Evolutionary conservation across 2,888 invertebrate genomes (phyloP), one percentile per base, ranked within the genome.

Genomic region (Eulithis prunata): DNA sequence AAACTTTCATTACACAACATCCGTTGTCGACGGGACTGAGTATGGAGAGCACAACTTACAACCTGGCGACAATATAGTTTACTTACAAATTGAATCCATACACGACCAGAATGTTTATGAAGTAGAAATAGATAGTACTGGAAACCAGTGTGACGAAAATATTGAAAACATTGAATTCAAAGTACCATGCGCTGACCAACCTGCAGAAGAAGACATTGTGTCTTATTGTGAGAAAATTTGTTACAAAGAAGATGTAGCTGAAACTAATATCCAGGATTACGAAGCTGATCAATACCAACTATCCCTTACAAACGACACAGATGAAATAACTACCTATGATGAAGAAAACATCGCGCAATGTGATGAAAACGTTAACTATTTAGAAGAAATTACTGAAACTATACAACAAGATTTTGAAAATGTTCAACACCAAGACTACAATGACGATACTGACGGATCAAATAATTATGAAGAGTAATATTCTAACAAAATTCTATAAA

Each of bases 1-100:
- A 38, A 54, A 45, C n/a, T 45, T 63, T 14, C 52, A 57, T 28
- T 64, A 62, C 55, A 43, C 66, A 61, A 43, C 66, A 51, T 28
- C 60, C 10, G 32, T 53, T n/a, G 8, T 45, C 13, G 28, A 28
- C 5, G 41, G 6, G 10, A 41, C 12, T 13, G 46, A 54, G n/a
- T 57, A 47, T 38, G 53, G 13, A 13, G 38, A 8, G 0, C 10
- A 28, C 21, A 10, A 28, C 13, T 14, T 14, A 6, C 14, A 0
- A 7, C 14, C 47, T 8, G 21, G 21, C 14, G 21, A 49, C 8
- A 49, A 49, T 11, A 2, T 11, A 8, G 21, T 49, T 1, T 49
- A 49, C 11, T 10, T 21, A 49, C 14, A 49, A 10, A 49, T 21
- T 11, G 49, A 49, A 49, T 11, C 21, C 21, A 49, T 21, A 38